Base-by-base conservation (phyloP, 2,888 invertebrate species). In the Hydroisotoma schaefferi region DNA sequence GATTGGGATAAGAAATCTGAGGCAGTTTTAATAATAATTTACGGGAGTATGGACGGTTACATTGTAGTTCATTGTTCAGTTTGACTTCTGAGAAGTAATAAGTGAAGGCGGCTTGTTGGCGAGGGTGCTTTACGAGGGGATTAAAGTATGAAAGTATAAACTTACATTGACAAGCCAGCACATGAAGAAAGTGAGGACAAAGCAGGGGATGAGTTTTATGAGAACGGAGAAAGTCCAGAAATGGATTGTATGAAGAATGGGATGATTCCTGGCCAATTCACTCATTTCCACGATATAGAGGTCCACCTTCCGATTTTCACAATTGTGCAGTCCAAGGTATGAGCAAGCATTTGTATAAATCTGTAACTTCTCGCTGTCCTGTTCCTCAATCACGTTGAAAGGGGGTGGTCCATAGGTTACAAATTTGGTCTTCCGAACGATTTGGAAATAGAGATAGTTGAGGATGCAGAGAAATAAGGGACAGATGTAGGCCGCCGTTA, bases 101-200 rank as follows among this genome's bases (percentile, higher is more conserved):
- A n/a, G n/a, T n/a, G n/a, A n/a, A n/a, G n/a, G n/a, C n/a, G n/a
- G n/a, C n/a, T n/a, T n/a, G n/a, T n/a, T n/a, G n/a, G n/a, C n/a
- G n/a, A n/a, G n/a, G n/a, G n/a, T n/a, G n/a, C n/a, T n/a, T n/a
- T n/a, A n/a, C n/a, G n/a, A n/a, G n/a, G n/a, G n/a, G n/a, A n/a
- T n/a, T n/a, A n/a, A n/a, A n/a, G n/a, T n/a, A n/a, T n/a, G n/a
- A n/a, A n/a, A n/a, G n/a, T n/a, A 5, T 43, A 15, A 20, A 65
- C 70, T 70, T 64, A 71, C 90, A 53, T 85, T 81, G 73, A 91
- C 88, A 67, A 91, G 79, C 74, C 87, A 83, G 63, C 87, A 81
- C 75, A 89, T 90, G 63, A 91, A 79, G 72, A 90, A 83, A 1
- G 94, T 94, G 46, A 95, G 80, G 8, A 91, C 85, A 44, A 75